Conservation (phyloP, 2,797 vertebrate species). For the Dallia pectoralis region DNA sequence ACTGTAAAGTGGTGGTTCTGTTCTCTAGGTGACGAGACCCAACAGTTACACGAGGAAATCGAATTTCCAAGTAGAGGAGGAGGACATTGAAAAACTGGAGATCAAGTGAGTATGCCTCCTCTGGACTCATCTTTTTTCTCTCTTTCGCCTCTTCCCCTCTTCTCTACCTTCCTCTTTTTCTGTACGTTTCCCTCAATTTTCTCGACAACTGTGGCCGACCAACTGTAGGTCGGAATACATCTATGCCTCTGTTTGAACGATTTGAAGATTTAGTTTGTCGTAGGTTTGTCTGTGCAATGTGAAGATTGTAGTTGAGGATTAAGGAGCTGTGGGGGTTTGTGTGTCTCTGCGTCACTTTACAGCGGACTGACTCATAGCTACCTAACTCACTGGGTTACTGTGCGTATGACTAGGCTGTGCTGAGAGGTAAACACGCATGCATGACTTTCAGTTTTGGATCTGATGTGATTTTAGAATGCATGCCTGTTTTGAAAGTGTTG, state of each 20-base stretch:
- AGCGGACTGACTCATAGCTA: constrained; percentile 51
- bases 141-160: background rate
- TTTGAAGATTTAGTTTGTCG: background rate
- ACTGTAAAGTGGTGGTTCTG: constrained; percentile 3
- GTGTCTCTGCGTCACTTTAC: constrained; percentile 39
- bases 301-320: constrained; percentile 19
- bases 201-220: background rate
- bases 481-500: constrained; percentile 47
- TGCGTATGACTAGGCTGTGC: constrained; percentile 80
- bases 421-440: constrained; percentile 77
- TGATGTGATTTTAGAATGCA: constrained; percentile 76
- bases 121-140: background rate
- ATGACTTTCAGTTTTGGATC: constrained; percentile 75
- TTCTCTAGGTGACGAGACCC: constrained; percentile 87
- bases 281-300: background rate
- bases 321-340: constrained; percentile 61
- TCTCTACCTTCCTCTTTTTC: no score
- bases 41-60: constrained; percentile 96
- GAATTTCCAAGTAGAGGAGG: constrained; percentile 95
- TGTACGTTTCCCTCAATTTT: background rate
- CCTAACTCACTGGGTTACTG: constrained; percentile 79
- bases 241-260: background rate
- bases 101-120: constrained; percentile 80
- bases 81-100: constrained; percentile 97
- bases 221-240: background rate